Evolutionary conservation across 1,140 invertebrate genomes (phyloP), one percentile per base, ranked within the genome.

Genomic region (Drosophila tsacasi): DNA sequence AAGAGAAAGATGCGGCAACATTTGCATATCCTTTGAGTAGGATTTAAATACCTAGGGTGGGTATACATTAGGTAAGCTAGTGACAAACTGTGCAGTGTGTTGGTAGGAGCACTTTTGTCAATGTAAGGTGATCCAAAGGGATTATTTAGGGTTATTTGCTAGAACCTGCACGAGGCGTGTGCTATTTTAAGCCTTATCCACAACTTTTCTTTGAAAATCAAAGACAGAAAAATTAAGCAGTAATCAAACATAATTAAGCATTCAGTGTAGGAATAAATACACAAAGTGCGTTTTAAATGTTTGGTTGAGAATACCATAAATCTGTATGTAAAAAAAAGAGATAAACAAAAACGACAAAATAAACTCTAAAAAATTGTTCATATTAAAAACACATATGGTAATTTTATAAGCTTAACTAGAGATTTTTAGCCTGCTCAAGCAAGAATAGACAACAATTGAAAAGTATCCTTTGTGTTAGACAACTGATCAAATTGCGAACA

Each of bases 31-130:
- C 46, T 69, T 57, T 76, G 39, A 42, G 3, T 69, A 46, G 30
- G 46, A 40, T 40, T 65, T 5, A 63, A 40, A 23, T 49, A 49
- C 25, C 59, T 32, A 23, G 3, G 30, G 27, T 62, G 44, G 54
- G 59, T 58, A 73, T 63, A 85, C 81, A 87, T 87, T 87, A 75
- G 83, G 67, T 85, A 61, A 83, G 77, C 78, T 83, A 69, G 89
- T 83, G 85, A 63, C 71, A 79, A 85, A 85, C 83, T 81, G 40
- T 55, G 39, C 40, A 63, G 50, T 69, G 50, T 50, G 57, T 64
- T 58, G 30, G 57, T 64, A 40, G 64, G 46, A 64, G 65, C 21
- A 30, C 60, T 19, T 52, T 42, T 60, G 37, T 54, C 10, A 35
- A 25, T 64, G 21, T 66, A 57, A 57, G 37, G n/a, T 71, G 50